These are phyloP conservation scores for Phrynosoma blainvillii DNA, from an alignment of 2,113 vertebrate species.

Conservation along the genomic window DNA sequence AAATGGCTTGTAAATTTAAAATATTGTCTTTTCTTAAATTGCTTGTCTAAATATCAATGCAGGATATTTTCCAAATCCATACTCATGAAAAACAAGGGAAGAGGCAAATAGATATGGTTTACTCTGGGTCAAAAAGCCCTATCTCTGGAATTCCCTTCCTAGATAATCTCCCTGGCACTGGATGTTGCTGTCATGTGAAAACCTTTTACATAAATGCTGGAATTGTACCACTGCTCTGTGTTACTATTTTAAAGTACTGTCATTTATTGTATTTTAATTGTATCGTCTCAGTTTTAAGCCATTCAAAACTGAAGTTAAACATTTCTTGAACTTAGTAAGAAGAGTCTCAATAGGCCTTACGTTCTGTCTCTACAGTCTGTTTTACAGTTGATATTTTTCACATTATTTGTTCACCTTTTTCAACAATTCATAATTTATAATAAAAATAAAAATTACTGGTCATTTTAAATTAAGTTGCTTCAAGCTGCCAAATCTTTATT, in stretches of 20 bases:
- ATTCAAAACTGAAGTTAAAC: not conserved
- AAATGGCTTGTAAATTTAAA: not conserved
- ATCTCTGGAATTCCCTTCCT: not conserved
- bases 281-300: not conserved
- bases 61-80: not conserved
- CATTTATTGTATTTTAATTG: not conserved
- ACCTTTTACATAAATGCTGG: not conserved
- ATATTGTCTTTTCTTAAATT: not conserved
- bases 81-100: not conserved
- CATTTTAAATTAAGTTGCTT: not conserved
- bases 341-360: not conserved
- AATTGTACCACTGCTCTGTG: not conserved
- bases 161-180: not conserved
- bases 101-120: not conserved
- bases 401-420: not conserved
- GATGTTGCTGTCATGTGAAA: not conserved
- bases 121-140: not conserved
- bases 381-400: not conserved
- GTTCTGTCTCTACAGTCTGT: not conserved
- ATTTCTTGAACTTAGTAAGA: not conserved
- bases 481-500: not conserved
- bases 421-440: not conserved
- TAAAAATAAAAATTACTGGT: not conserved
- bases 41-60: not conserved
- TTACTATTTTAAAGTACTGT: not conserved